phyloP scores from a whole-genome alignment of 2,888 invertebrate species.

The Arge pagana region DNA sequence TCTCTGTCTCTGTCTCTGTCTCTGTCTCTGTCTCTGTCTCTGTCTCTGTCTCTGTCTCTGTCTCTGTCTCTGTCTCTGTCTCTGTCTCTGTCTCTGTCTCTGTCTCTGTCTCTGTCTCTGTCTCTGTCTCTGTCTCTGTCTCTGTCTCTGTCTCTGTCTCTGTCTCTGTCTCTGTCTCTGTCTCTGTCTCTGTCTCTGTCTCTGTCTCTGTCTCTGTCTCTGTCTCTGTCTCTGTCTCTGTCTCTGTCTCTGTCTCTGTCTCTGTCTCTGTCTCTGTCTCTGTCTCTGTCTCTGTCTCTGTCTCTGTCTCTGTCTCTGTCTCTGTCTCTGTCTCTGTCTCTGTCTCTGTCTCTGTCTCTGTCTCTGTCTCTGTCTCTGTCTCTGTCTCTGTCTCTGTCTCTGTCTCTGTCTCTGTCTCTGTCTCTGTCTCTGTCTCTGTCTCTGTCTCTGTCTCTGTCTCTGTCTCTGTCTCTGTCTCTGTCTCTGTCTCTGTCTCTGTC shows the following conservation, averaged over 20 bases:
- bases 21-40: background rate
- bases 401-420: background rate
- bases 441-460: background rate
- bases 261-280: background rate
- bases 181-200: background rate
- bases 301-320: background rate
- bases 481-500: background rate
- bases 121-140: background rate
- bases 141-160: background rate
- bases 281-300: background rate
- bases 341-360: background rate
- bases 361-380: background rate
- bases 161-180: background rate
- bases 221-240: slow-evolving; percentile 11
- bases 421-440: background rate
- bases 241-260: slow-evolving; percentile 5
- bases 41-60: background rate
- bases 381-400: background rate
- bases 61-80: background rate
- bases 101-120: background rate
- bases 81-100: background rate
- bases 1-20: background rate
- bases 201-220: slow-evolving; percentile 7
- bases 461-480: background rate
- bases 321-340: background rate